Conservation (phyloP, 35 echinoderm and acorn worm species). For the Ophiothrix spiculata region DNA sequence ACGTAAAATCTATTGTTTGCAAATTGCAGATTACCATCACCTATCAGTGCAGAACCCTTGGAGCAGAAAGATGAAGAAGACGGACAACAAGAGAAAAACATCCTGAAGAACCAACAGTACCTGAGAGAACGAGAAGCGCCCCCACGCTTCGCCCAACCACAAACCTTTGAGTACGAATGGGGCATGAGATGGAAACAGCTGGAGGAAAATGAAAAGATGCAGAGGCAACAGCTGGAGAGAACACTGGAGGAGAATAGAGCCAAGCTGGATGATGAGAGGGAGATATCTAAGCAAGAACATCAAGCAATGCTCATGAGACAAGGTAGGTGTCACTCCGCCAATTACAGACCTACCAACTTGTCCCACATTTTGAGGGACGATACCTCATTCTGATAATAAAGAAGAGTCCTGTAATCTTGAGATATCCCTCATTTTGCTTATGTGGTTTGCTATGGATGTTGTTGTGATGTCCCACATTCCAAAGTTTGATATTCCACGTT, state of each 20-base stretch:
- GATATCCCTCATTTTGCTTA: too few species aligned
- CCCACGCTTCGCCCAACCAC: conserved; percentile 80
- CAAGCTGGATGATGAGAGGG: conserved; percentile 78
- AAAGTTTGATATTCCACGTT: too few species aligned
- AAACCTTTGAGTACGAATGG: conserved; percentile 92
- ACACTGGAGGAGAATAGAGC: conserved; percentile 63
- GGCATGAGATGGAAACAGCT: conserved; percentile 80
- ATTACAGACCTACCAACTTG: too few species aligned
- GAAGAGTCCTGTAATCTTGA: too few species aligned
- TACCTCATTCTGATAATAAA: too few species aligned
- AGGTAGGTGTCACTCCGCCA: too few species aligned
- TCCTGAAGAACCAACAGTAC: conserved; percentile 67
- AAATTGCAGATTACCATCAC: conserved; percentile 65
- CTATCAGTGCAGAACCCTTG: conserved; percentile 78
- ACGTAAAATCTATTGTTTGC: neutral
- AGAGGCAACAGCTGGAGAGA: conserved; percentile 73
- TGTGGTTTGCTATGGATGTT: too few species aligned
- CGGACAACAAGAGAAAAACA: conserved; percentile 88
- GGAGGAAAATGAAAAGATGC: conserved; percentile 54
- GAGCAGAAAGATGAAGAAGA: conserved; percentile 99
- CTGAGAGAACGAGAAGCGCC: conserved; percentile 77
- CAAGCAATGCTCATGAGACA: conserved; percentile 90
- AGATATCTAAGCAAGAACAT: conserved; percentile 68
- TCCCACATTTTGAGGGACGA: too few species aligned
- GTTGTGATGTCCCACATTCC: too few species aligned